Base-by-base conservation (phyloP, 2,797 vertebrate species). In the Siniperca obscura region DNA sequence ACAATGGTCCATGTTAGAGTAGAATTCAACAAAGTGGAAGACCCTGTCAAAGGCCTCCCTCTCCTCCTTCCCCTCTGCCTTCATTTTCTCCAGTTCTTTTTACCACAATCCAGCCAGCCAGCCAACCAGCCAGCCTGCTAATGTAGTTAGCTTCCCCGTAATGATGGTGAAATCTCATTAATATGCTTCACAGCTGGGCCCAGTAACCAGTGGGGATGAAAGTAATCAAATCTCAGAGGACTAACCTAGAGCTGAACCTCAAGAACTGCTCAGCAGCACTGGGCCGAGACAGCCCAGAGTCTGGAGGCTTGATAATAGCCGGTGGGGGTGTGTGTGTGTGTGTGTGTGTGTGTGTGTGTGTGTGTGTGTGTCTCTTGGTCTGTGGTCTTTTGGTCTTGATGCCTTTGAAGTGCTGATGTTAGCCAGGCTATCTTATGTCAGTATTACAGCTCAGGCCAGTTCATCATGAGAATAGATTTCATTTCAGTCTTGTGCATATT, bases 131-230 rank as follows among this genome's bases (percentile, higher is more conserved):
- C 91, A 81, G 90, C 82, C 91, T 81, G 91, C 90, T 95, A 95
- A 95, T 92, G 89, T 82, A 60, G 91, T 94, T 94, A 94, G 89
- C 91, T 44, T 80, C 86, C 83, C 90, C 89, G 89, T 95, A 95
- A 95, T 93, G 94, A 94, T 87, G 84, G 89, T 82, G 86, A 94
- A 95, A 95, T 95, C 93, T 95, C 88, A 95, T 95, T 95, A 95
- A 95, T 95, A 95, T 95, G 94, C 93, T 90, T 94, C 92, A 91
- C 94, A 95, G 94, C 93, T 93, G 91, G 92, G 86, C 89, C 89
- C 88, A 83, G 90, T 93, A 91, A 95, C 94, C 92, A 94, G 92
- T 92, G 87, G 91, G 91, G 90, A 94, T 90, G 92, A 91, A 84
- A 86, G 89, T 95, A 95, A 95, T 95, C 94, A 87, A 92, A 95